A percentile compares a stretch with the other conserved stretches of the same genome.
phyloP scores from a whole-genome alignment of 2,797 vertebrate species.

The Sebastes taczanowskii region DNA sequence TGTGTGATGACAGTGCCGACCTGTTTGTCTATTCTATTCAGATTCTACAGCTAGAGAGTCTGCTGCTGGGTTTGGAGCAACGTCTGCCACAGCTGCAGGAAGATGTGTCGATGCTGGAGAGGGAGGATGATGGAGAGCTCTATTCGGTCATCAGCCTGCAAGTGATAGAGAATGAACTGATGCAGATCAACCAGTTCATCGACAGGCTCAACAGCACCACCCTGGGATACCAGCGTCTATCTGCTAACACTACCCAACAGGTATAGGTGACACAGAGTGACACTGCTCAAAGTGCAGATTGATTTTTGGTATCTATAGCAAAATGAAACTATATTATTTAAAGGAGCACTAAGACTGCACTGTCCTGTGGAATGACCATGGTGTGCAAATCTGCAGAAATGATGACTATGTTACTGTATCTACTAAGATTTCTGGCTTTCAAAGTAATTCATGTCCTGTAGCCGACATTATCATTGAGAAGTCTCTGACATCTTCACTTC shows the following conservation, averaged over 20 bases:
- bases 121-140: slow-evolving; percentile 73
- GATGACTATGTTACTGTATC: not conserved
- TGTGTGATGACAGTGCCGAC: not conserved
- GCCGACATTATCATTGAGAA: not conserved
- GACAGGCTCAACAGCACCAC: slow-evolving; percentile 65
- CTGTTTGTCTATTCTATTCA: slow-evolving; percentile 29
- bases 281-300: not conserved
- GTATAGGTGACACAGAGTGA: slow-evolving; percentile 33
- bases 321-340: not conserved
- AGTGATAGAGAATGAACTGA: slow-evolving; percentile 77
- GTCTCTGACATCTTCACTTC: not conserved
- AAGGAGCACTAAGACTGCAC: not conserved
- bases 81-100: slow-evolving; percentile 69
- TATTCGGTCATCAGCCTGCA: slow-evolving; percentile 72
- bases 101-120: slow-evolving; percentile 67
- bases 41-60: slow-evolving; percentile 53
- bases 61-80: slow-evolving; percentile 69
- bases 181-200: slow-evolving; percentile 66
- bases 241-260: slow-evolving; percentile 14
- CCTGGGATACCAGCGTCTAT: slow-evolving; percentile 22
- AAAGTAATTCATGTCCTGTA: not conserved
- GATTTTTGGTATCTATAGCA: not conserved
- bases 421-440: not conserved
- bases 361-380: not conserved
- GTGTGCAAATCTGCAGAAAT: not conserved